phyloP scores from a whole-genome alignment of 2,888 invertebrate species.

The Agrochola litura region DNA sequence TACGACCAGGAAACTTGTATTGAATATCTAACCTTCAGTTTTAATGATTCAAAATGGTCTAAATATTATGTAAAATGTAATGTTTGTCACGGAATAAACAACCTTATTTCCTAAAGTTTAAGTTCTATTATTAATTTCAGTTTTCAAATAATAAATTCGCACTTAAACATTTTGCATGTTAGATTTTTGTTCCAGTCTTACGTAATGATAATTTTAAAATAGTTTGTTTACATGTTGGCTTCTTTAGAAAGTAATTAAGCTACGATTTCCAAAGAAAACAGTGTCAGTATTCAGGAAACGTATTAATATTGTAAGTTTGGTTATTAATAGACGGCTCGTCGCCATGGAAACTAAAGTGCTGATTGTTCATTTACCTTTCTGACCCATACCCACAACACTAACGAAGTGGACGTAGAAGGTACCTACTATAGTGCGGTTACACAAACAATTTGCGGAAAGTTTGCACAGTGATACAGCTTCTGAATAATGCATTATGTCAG shows the following conservation, averaged over 20 bases:
- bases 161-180: not conserved
- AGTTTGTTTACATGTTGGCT: not conserved
- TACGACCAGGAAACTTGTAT: conserved; percentile 40
- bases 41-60: conserved; percentile 36
- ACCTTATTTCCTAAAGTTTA: not conserved
- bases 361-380: not conserved
- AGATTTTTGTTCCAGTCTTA: not conserved
- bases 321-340: not conserved
- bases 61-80: conserved; percentile 20
- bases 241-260: not conserved
- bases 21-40: conserved; percentile 50
- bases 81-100: conserved; percentile 4
- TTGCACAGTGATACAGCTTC: not conserved
- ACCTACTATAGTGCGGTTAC: not conserved
- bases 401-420: not conserved
- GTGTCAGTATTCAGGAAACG: not conserved
- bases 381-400: not conserved
- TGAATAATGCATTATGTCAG: conserved; percentile 1
- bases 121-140: not conserved
- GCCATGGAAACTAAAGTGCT: not conserved
- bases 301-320: not conserved
- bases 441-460: not conserved
- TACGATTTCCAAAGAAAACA: not conserved
- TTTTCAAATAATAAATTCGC: not conserved
- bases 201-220: not conserved